Base-by-base conservation (phyloP, 2,888 invertebrate genomes). In the Sarcophaga caerulescens region DNA sequence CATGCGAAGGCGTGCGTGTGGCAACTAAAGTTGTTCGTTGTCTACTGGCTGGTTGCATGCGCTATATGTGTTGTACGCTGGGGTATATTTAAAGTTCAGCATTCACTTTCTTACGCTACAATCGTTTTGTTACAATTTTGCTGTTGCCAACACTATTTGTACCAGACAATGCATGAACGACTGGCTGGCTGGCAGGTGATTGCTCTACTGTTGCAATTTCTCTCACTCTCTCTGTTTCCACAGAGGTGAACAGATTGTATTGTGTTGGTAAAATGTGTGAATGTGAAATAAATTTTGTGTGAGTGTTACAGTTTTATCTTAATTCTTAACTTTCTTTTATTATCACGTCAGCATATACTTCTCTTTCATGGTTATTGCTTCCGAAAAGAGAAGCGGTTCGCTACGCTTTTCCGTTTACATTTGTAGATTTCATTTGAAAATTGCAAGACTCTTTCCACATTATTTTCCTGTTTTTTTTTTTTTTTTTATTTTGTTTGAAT, bases 51-150 rank as follows among this genome's bases (percentile, higher is more conserved):
- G 52, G 52, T 52, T 52, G 52, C 17, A 52, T 52, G 57, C 3
- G 1, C 59, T 63, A 25, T 73, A 82, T 65, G 63, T 79, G 78
- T 78, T 74, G 68, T 63, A 69, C 74, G 17, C 69, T 68, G 73
- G 74, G 78, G 83, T 78, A 63, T 74, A 74, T 79, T 74, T 74
- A 47, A 74, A 63, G 57, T 79, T 73, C 12, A 52, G 52, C 52
- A 14, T 14, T 52, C 17, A 17, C 17, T 52, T 12, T 52, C 52
- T 52, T 52, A 52, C 52, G 14, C 52, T 52, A 14, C 17, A 52
- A 17, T 4, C 52, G 52, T 52, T 14, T 17, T 12, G 52, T 52
- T 52, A 4, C 52, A 52, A 14, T 52, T 52, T 52, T 52, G 0
- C 35, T 10, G 52, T 52, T 52, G 17, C 52, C 52, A 14, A 52